Evolutionary conservation across 2,113 vertebrate species (phyloP).

Genomic region (Daboia siamensis): DNA sequence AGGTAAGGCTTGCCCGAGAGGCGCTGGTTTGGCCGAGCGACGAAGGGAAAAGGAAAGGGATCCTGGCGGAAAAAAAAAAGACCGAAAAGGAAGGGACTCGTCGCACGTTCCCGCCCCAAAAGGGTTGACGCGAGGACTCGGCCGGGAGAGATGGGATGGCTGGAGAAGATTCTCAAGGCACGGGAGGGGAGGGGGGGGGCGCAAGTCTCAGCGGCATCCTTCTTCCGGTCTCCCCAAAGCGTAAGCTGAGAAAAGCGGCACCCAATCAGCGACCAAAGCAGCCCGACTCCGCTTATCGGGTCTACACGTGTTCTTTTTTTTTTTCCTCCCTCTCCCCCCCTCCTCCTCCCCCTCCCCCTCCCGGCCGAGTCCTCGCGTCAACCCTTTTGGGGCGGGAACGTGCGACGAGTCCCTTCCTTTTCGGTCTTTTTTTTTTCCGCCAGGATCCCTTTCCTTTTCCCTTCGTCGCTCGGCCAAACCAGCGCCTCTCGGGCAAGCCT

Average conservation of each 20-base stretch:
- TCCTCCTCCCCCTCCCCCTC: accelerated
- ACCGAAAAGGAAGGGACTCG: background rate
- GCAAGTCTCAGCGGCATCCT: background rate
- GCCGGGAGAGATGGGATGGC: too few relatives aligned
- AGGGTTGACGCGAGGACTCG: background rate
- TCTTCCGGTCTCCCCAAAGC: background rate
- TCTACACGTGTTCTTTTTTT: background rate
- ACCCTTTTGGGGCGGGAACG: background rate
- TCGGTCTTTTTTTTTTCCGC: too few relatives aligned
- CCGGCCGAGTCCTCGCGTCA: background rate
- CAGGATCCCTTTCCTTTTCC: background rate
- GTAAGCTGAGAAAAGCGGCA: background rate
- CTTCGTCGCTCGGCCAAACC: background rate
- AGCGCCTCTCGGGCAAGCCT: background rate
- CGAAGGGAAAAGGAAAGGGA: too few relatives aligned
- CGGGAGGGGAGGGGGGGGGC: accelerated
- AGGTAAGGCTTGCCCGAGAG: background rate
- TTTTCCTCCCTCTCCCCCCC: too few relatives aligned
- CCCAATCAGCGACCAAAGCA: background rate
- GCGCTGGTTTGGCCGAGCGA: background rate
- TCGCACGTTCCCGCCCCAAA: background rate
- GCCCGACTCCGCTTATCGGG: background rate
- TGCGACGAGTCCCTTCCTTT: background rate
- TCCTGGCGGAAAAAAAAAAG: background rate
- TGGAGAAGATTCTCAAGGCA: too few relatives aligned